Evolutionary conservation across 92 coral and sea anemone species (phyloP).

Genomic region (Anthopleura xanthogrammica): DNA sequence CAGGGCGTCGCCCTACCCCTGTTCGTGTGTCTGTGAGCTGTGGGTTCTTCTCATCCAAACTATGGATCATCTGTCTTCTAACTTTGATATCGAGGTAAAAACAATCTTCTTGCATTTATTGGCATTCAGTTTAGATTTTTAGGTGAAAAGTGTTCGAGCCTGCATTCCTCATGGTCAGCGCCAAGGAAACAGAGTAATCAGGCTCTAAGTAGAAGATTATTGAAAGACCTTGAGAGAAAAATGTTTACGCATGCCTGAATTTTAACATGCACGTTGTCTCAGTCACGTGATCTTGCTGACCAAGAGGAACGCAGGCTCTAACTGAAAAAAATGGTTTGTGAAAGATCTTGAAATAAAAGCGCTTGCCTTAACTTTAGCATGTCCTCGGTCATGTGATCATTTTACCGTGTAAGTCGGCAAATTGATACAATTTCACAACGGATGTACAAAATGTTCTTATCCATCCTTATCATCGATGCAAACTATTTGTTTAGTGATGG

Average conservation of each 20-base stretch:
- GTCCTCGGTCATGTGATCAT: too few species aligned
- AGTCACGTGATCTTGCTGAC: too few species aligned
- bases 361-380: too few species aligned
- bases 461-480: too few species aligned
- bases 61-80: constrained; percentile 65
- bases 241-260: too few species aligned
- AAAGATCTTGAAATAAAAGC: background rate
- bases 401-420: too few species aligned
- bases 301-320: background rate
- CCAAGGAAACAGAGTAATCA: background rate
- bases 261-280: too few species aligned
- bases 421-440: too few species aligned
- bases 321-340: background rate
- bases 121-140: background rate
- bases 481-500: too few species aligned
- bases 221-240: background rate
- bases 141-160: background rate
- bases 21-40: constrained; percentile 74
- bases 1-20: constrained; percentile 66
- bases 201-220: background rate
- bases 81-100: constrained; percentile 57
- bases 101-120: too few species aligned
- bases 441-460: too few species aligned
- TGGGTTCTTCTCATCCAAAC: constrained; percentile 73
- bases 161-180: too few species aligned